Conservation (phyloP, 2,113 vertebrate genomes). For the Archilochus colubris region DNA sequence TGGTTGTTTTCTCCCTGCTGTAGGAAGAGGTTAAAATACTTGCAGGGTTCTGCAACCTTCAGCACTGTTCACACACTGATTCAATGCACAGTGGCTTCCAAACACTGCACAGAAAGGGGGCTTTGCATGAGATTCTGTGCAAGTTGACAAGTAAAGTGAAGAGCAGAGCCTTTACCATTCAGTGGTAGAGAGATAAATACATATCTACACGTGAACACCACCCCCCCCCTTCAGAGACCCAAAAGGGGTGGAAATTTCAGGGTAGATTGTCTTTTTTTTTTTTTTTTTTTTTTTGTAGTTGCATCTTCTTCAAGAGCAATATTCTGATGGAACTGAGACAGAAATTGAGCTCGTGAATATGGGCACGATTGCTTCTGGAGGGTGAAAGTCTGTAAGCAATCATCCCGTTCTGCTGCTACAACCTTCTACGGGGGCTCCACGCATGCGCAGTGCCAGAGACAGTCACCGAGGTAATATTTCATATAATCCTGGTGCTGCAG, state of each 20-base stretch:
- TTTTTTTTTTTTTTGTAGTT: neutral
- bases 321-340: neutral
- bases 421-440: accelerated
- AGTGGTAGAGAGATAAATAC: neutral
- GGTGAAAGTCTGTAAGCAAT: neutral
- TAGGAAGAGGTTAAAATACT: neutral
- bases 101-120: neutral
- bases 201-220: accelerated
- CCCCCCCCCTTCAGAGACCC: neutral
- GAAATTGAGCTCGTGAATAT: neutral
- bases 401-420: neutral
- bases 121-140: neutral
- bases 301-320: neutral
- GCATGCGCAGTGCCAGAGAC: neutral
- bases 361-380: neutral
- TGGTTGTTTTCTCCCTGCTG: no score
- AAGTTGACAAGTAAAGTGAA: neutral
- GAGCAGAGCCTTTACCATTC: neutral
- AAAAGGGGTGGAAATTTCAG: neutral
- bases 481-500: neutral
- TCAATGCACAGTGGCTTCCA: neutral
- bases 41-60: neutral
- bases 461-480: neutral
- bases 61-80: neutral
- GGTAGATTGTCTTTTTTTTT: neutral